Evolutionary conservation across 2,113 vertebrate species (phyloP).

Genomic region (Gadus chalcogrammus): DNA sequence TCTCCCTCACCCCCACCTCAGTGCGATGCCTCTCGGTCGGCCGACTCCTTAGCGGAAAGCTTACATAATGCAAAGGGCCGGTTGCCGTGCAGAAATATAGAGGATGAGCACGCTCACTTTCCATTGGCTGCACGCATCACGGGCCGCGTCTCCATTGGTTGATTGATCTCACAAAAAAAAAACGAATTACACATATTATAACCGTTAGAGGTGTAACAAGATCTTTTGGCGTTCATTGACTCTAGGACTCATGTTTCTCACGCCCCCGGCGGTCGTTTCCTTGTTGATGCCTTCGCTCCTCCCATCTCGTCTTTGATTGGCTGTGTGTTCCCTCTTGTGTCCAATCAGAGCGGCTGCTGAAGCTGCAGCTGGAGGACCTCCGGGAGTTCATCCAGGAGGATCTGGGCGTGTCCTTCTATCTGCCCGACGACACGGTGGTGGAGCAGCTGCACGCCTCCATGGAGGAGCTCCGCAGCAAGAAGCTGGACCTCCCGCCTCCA

Average conservation of each 20-base stretch:
- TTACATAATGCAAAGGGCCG: slow-evolving; percentile 55
- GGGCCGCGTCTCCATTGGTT: slow-evolving; percentile 19
- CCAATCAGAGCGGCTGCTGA: slow-evolving; percentile 76
- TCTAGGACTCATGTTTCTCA: background rate
- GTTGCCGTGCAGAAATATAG: slow-evolving; percentile 57
- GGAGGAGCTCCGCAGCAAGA: slow-evolving; percentile 80
- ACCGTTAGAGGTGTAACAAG: background rate
- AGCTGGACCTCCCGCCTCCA: slow-evolving; percentile 81
- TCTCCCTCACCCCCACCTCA: slow-evolving; percentile 1
- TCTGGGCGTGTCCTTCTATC: slow-evolving; percentile 70
- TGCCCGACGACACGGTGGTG: slow-evolving; percentile 74
- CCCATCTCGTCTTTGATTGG: background rate
- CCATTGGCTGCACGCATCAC: slow-evolving; percentile 41
- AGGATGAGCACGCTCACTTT: slow-evolving; percentile 29
- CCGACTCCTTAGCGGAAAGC: slow-evolving; percentile 41
- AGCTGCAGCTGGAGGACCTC: slow-evolving; percentile 80
- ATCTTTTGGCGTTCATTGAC: background rate
- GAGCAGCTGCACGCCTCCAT: slow-evolving; percentile 78
- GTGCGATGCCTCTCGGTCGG: slow-evolving; percentile 35
- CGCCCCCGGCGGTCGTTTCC: background rate
- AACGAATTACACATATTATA: background rate
- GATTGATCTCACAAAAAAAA: slow-evolving; percentile 6
- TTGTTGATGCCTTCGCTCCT: background rate
- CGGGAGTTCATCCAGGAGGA: slow-evolving; percentile 85
- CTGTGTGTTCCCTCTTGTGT: slow-evolving; percentile 13